Base-by-base conservation (phyloP, 2,888 invertebrate species). In the Pseudococcus viburni region DNA sequence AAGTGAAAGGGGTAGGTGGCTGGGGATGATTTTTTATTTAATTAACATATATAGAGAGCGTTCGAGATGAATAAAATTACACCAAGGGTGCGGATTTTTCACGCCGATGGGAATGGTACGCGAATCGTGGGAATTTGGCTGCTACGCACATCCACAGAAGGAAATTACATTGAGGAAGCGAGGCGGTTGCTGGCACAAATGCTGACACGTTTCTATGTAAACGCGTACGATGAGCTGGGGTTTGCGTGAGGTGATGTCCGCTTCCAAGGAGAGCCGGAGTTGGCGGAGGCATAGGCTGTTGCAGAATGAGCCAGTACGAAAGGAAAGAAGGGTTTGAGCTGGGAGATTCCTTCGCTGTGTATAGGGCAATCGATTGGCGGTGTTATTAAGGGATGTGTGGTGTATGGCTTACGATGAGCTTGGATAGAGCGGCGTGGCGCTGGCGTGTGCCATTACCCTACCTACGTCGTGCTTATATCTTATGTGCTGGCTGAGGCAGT, bases 321-420 rank as follows among this genome's bases (percentile, higher is more conserved):
- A 22, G 64, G 64, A 15, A 64, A 11, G 22, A 64, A 64, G 64
- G 64, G 64, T 64, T 64, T 64, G 64, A 12, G 8, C 39, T 77
- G 77, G 73, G 77, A 77, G 77, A 77, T 77, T 77, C 77, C 77
- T 77, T 77, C 77, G 39, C 6, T 77, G 12, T 77, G 77, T 39
- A 39, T 64, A 59, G 15, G 73, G 33, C 33, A 77, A 77, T 77
- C 77, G 77, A 77, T 77, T 77, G 77, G 39, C 39, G 39, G 6
- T 77, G 39, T 77, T 77, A 77, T 77, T 77, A 77, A 77, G 77
- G 77, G 77, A 77, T 77, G 77, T 77, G 64, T 59, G 19, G 26
- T 33, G 42, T 42, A 42, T 64, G 8, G 8, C 4, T 4, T 59
- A 33, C 77, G 77, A 77, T 33, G 33, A n/a, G 77, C 39, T 77